Conservation (phyloP, 2,113 vertebrate genomes). For the Pyxicephalus adspersus region DNA sequence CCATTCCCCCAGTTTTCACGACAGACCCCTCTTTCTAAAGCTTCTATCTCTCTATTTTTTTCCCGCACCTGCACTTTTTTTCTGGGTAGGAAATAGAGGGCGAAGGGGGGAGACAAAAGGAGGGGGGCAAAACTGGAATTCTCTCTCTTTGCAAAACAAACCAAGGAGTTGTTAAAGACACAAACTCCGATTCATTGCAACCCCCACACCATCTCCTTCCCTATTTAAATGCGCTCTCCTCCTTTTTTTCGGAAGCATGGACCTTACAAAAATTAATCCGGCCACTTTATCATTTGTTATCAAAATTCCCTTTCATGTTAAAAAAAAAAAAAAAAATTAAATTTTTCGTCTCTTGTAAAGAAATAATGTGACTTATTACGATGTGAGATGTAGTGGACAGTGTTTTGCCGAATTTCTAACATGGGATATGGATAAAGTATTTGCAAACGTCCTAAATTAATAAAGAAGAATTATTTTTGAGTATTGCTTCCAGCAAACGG, state of each 20-base stretch:
- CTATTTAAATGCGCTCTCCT: conserved; percentile 46
- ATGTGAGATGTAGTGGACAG: no score
- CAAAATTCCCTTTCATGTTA: no score
- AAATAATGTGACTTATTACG: no score
- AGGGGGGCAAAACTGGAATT: conserved; percentile 66
- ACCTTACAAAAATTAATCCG: conserved; percentile 38
- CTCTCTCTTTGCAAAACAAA: conserved; percentile 70
- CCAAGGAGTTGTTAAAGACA: conserved; percentile 54
- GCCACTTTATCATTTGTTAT: conserved; percentile 17
- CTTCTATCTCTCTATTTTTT: conserved; percentile 33
- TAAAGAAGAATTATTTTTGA: no score
- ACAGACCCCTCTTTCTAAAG: conserved; percentile 23
- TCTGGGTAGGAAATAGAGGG: conserved; percentile 64
- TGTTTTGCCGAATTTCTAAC: no score
- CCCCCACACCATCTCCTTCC: background rate
- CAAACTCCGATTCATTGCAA: conserved; percentile 30
- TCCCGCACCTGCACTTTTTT: conserved; percentile 42
- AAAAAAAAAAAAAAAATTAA: no score
- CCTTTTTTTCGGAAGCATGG: background rate
- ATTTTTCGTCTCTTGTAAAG: no score
- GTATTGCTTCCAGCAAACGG: no score
- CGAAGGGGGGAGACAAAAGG: conserved; percentile 55
- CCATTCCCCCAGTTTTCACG: conserved; percentile 57
- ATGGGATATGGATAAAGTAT: no score
- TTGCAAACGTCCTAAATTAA: no score